A percentile compares a stretch with the other conserved stretches of the same genome.
Evolutionary conservation across 2,113 vertebrate genomes (phyloP).

Genomic region (Eudyptes chrysolophus): DNA sequence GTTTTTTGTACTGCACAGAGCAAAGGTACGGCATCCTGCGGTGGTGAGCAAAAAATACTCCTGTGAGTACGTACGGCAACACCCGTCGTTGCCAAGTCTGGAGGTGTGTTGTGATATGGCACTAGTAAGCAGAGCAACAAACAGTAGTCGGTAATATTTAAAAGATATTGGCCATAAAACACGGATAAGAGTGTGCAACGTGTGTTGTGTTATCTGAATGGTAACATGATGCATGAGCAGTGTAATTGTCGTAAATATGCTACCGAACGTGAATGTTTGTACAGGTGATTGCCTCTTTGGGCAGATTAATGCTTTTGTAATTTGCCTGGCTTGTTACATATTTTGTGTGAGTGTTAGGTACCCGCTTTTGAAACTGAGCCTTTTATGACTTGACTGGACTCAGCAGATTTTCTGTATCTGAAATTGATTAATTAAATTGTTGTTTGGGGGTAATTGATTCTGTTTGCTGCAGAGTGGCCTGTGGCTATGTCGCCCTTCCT

Average conservation of each 20-base stretch:
- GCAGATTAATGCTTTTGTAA: neutral
- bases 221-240: neutral
- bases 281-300: neutral
- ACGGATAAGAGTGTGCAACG: neutral
- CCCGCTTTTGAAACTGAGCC: neutral
- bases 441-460: slow-evolving; percentile 70
- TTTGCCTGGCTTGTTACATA: neutral
- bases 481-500: slow-evolving; percentile 67
- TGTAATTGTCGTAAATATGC: neutral
- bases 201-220: neutral
- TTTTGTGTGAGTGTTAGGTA: neutral
- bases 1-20: neutral
- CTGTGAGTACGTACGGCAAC: neutral
- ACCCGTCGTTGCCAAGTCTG: neutral
- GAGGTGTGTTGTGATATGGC: neutral
- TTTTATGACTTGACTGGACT: neutral
- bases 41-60: neutral
- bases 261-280: neutral
- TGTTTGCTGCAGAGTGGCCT: slow-evolving; percentile 70
- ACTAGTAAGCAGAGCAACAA: neutral
- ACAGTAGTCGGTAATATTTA: neutral
- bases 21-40: neutral
- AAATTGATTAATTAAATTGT: slow-evolving; percentile 78
- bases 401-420: slow-evolving; percentile 70
- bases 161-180: neutral